Evolutionary conservation across 2,113 vertebrate species (phyloP).

Genomic region (Fulmarus glacialis): DNA sequence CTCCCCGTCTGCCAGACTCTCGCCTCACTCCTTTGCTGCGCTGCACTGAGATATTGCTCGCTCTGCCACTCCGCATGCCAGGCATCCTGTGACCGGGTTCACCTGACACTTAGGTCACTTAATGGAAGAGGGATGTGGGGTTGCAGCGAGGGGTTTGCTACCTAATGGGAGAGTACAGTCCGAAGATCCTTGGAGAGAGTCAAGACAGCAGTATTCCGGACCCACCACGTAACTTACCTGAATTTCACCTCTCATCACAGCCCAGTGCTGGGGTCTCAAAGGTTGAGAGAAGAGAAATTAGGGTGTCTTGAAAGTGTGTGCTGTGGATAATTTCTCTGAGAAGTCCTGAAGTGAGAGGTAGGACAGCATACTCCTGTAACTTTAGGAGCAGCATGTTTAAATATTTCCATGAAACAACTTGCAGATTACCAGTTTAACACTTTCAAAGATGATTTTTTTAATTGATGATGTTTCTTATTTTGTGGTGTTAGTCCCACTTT

Average conservation of each 20-base stretch:
- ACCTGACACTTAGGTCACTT: background rate
- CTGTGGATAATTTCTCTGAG: background rate
- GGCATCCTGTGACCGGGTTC: background rate
- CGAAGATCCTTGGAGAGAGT: background rate
- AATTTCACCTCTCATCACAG: background rate
- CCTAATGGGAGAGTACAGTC: too few relatives aligned
- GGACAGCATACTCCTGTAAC: background rate
- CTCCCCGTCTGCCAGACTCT: background rate
- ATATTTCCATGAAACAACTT: background rate
- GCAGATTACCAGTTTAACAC: background rate
- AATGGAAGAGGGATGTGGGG: background rate
- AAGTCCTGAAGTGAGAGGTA: background rate
- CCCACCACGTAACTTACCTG: background rate
- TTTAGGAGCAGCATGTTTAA: background rate
- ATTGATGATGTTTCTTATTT: background rate
- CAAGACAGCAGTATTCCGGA: background rate
- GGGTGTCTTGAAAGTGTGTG: background rate
- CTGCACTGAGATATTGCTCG: background rate
- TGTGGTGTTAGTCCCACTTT: background rate
- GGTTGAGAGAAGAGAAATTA: background rate
- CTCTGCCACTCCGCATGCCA: rapidly evolving
- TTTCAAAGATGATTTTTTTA: background rate
- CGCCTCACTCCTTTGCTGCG: rapidly evolving
- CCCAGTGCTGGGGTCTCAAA: background rate
- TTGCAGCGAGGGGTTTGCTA: background rate